phyloP scores from a whole-genome alignment of 2,797 vertebrate genomes.

The Triplophysa bombifrons region DNA sequence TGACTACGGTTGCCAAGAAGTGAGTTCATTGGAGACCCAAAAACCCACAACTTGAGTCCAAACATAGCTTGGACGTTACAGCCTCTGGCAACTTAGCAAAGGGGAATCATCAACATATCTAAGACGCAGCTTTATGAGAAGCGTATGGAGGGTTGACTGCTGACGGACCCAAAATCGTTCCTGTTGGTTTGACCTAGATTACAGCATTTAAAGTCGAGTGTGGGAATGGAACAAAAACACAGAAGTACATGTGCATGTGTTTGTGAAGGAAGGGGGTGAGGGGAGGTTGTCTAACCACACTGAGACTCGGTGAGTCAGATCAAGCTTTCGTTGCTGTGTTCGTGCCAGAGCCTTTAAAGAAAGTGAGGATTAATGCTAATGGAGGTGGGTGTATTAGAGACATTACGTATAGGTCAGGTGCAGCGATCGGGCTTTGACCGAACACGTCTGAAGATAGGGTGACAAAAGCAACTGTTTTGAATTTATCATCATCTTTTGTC shows the following conservation, averaged over 20 bases:
- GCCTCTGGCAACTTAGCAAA: slow-evolving; percentile 29
- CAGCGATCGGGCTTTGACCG: slow-evolving; percentile 45
- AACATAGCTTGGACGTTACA: slow-evolving; percentile 16
- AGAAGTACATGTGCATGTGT: slow-evolving; percentile 61
- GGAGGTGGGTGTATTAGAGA: slow-evolving; percentile 54
- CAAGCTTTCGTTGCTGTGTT: slow-evolving; percentile 57
- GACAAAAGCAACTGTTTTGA: slow-evolving; percentile 55
- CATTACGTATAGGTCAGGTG: slow-evolving; percentile 56
- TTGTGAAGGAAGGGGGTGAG: slow-evolving; percentile 52
- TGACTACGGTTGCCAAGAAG: slow-evolving; percentile 40
- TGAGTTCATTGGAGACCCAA: slow-evolving; percentile 39
- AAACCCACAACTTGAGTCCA: slow-evolving; percentile 42
- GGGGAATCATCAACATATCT: slow-evolving; percentile 33
- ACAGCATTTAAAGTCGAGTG: slow-evolving; percentile 26
- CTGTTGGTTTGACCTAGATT: slow-evolving; percentile 45
- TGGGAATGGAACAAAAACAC: slow-evolving; percentile 47
- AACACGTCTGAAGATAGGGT: slow-evolving; percentile 54
- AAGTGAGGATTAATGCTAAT: slow-evolving; percentile 42
- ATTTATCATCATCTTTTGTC: slow-evolving; percentile 66
- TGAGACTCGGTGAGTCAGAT: slow-evolving; percentile 56
- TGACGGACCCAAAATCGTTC: slow-evolving; percentile 28
- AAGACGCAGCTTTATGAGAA: slow-evolving; percentile 27
- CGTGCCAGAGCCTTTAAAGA: slow-evolving; percentile 51
- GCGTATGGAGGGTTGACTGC: slow-evolving; percentile 21
- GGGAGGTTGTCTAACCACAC: slow-evolving; percentile 56